phyloP scores from a whole-genome alignment of 2,888 invertebrate genomes.

The Cryptops parisi region DNA sequence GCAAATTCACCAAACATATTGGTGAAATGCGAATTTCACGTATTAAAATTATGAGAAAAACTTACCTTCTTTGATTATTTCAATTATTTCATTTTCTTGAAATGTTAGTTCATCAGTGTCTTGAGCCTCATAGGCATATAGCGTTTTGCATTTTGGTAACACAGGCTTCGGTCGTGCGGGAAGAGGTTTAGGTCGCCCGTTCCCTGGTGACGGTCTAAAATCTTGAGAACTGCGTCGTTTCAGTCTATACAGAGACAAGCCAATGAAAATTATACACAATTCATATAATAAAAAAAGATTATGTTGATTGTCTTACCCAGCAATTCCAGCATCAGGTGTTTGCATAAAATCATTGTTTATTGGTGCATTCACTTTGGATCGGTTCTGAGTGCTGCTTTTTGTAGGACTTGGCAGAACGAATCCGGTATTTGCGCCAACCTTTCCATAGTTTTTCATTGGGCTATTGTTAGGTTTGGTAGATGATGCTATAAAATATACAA shows the following conservation, averaged over 20 bases:
- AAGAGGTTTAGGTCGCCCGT: constrained; percentile 32
- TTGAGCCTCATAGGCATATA: constrained; percentile 48
- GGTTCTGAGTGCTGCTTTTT: too few relatives aligned
- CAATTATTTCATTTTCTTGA: constrained; percentile 44
- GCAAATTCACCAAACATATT: too few relatives aligned
- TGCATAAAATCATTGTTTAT: constrained; percentile 28
- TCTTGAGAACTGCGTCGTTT: constrained; percentile 26
- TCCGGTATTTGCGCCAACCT: too few relatives aligned
- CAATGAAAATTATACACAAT: neutral
- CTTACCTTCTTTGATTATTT: constrained; percentile 44
- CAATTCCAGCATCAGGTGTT: constrained; percentile 34
- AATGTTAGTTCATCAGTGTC: constrained; percentile 49
- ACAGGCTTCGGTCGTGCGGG: constrained; percentile 34
- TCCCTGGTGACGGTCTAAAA: constrained; percentile 30
- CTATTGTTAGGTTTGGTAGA: too few relatives aligned
- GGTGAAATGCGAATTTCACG: too few relatives aligned
- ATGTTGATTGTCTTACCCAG: constrained; percentile 29
- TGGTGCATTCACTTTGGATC: too few relatives aligned
- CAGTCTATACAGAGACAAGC: constrained; percentile 20
- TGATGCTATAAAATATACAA: too few relatives aligned
- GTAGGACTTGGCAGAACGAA: too few relatives aligned
- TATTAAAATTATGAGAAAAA: too few relatives aligned
- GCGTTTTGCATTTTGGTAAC: constrained; percentile 37
- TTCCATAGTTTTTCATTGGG: too few relatives aligned
- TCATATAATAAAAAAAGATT: neutral